A percentile compares a stretch with the other conserved stretches of the same genome.
Evolutionary conservation across 2,888 invertebrate species (phyloP).

Genomic region (Chalcosyrphus nemorum): DNA sequence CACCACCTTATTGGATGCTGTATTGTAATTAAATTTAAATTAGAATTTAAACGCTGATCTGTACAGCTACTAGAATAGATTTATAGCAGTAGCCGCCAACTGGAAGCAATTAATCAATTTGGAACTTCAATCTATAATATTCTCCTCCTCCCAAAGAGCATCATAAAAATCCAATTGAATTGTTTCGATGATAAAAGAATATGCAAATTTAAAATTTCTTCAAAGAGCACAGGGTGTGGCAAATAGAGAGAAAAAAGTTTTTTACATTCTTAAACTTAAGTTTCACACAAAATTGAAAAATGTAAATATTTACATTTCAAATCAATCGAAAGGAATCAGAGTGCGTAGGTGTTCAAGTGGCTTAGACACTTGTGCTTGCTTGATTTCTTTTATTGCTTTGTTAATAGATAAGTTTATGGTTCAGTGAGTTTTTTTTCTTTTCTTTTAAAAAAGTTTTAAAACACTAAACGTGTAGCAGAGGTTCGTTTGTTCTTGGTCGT

Average conservation of each 20-base stretch:
- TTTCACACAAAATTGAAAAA: not conserved
- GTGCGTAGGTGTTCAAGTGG: conserved; percentile 5
- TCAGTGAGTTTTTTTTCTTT: not conserved
- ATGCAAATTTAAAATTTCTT: not conserved
- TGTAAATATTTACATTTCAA: not conserved
- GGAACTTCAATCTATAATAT: no score
- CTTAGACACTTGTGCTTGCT: not conserved
- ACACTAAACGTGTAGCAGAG: not conserved
- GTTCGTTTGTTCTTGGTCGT: not conserved
- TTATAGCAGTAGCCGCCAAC: not conserved
- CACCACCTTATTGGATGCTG: not conserved
- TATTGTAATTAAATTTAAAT: not conserved
- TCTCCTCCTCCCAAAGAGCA: no score
- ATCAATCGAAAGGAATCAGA: not conserved
- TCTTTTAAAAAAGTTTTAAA: no score
- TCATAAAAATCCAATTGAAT: no score
- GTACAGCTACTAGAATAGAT: not conserved
- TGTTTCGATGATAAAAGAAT: no score
- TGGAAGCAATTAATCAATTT: no score
- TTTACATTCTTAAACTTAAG: no score
- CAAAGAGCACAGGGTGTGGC: no score
- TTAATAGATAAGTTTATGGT: not conserved
- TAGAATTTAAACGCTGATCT: not conserved
- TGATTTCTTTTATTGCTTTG: not conserved
- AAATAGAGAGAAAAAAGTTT: not conserved